Evolutionary conservation across 2,888 invertebrate species (phyloP).

Genomic region (Pristionchus entomophagus): DNA sequence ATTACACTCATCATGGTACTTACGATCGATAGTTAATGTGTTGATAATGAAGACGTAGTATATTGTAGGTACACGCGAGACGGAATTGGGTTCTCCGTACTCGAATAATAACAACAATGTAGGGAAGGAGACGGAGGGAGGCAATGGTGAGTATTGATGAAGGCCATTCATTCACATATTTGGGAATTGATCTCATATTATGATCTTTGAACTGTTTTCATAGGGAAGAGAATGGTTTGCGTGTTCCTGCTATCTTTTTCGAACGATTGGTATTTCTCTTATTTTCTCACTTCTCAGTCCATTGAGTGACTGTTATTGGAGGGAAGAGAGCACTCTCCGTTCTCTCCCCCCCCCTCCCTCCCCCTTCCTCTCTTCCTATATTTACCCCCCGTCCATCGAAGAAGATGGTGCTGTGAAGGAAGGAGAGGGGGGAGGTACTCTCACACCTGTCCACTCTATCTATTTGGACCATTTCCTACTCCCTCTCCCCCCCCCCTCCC

Average conservation of each 20-base stretch:
- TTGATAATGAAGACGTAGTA: not conserved
- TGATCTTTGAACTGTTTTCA: not conserved
- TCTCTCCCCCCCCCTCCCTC: not conserved
- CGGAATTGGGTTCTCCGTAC: not conserved
- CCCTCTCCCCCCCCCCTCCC: too few relatives aligned
- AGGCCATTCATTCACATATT: not conserved
- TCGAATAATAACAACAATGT: constrained; percentile 23
- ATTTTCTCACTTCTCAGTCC: not conserved
- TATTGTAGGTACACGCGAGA: not conserved
- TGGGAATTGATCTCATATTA: not conserved
- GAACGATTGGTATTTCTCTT: not conserved
- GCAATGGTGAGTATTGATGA: constrained; percentile 5
- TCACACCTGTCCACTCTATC: not conserved
- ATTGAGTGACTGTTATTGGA: constrained; percentile 21
- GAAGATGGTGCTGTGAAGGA: not conserved
- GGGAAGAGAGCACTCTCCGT: not conserved
- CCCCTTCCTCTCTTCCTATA: constrained; percentile 14
- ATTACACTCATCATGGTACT: not conserved
- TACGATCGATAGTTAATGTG: not conserved
- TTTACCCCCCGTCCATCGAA: constrained; percentile 12
- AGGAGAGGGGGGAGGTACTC: not conserved
- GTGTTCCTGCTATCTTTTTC: not conserved
- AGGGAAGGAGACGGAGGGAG: not conserved
- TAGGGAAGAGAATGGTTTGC: not conserved
- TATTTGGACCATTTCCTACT: not conserved